phyloP scores from a whole-genome alignment of 2,113 vertebrate species.

The Malurus alboscapulatus region DNA sequence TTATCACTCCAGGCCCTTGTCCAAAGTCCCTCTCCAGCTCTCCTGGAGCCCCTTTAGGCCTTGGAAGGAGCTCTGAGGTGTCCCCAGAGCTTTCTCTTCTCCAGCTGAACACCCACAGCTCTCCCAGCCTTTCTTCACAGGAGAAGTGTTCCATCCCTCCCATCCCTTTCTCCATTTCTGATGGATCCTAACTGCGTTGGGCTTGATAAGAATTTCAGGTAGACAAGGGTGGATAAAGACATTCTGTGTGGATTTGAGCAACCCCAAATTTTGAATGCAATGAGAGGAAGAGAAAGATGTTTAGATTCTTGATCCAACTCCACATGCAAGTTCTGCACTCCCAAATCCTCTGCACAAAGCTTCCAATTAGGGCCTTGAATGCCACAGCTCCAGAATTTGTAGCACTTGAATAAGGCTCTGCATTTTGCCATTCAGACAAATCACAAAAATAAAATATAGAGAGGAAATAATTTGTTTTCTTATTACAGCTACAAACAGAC shows the following conservation, averaged over 20 bases:
- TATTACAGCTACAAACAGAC: slow-evolving; percentile 45
- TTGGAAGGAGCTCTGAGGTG: background rate
- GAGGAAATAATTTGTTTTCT: slow-evolving; percentile 31
- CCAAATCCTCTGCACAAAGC: background rate
- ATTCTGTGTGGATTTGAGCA: background rate
- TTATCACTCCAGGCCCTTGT: accelerated
- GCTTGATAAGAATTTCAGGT: background rate
- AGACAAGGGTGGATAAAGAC: background rate
- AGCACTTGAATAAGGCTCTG: background rate
- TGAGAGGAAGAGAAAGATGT: background rate
- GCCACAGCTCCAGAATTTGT: background rate
- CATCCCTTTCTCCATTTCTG: background rate
- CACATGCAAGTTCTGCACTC: background rate
- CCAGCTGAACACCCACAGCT: accelerated
- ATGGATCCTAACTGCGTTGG: background rate
- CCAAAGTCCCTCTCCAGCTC: background rate
- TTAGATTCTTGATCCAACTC: background rate
- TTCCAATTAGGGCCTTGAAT: background rate
- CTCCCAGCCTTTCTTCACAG: background rate
- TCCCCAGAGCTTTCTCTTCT: background rate
- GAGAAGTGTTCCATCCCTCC: background rate
- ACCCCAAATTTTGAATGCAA: background rate
- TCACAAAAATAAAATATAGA: slow-evolving; percentile 54
- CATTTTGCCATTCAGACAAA: background rate
- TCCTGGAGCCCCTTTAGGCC: background rate